These are phyloP conservation scores for Bradypus variegatus DNA, from an alignment of 2,797 vertebrate species.

Conservation along the genomic window DNA sequence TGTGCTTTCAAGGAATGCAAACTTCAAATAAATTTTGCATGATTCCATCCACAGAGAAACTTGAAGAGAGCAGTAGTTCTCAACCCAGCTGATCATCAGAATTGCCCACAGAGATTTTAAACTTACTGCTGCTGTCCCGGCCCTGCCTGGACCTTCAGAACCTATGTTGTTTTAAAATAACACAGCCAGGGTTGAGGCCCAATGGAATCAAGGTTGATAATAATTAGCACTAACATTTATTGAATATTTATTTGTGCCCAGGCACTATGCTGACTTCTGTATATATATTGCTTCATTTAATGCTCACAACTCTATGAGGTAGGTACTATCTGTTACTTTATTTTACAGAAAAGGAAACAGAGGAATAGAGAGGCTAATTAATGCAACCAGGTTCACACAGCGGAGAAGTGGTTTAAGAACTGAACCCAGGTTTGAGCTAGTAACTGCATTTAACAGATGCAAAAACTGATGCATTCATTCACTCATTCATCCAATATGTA, in stretches of 20 bases:
- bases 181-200: neutral
- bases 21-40: neutral
- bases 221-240: neutral
- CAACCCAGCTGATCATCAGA: neutral
- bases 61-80: neutral
- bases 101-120: neutral
- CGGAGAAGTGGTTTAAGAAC: neutral
- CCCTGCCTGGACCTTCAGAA: neutral
- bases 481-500: neutral
- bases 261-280: neutral
- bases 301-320: neutral
- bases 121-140: neutral
- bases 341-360: slow-evolving; percentile 16
- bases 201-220: neutral
- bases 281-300: neutral
- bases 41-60: neutral
- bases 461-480: neutral
- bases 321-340: neutral
- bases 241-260: neutral
- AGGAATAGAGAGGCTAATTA: neutral
- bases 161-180: too few species aligned
- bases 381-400: neutral
- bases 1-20: neutral
- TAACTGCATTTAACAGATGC: neutral
- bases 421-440: neutral